A percentile compares a stretch with the other conserved stretches of the same genome.
Conservation (phyloP, 2,888 invertebrate genomes). For the Mylabris sibirica region DNA sequence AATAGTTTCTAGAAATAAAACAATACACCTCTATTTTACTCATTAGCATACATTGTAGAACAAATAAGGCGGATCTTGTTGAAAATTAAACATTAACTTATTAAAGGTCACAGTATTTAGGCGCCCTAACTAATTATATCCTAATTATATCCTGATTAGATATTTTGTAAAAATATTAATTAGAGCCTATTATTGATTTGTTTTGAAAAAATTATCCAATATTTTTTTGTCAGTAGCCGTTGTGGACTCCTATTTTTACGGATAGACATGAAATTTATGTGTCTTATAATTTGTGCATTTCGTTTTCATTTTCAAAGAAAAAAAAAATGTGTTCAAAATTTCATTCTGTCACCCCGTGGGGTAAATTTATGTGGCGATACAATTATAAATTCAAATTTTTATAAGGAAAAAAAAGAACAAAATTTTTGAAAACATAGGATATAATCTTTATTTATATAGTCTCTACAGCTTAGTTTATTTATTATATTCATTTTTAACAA, state of each 20-base stretch:
- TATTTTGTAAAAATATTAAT: background rate
- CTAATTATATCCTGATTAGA: background rate
- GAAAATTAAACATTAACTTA: background rate
- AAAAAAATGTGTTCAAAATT: background rate
- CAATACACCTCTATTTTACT: background rate
- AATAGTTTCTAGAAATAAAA: background rate
- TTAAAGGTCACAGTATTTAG: background rate
- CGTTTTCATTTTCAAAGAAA: background rate
- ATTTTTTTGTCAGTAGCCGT: too few relatives aligned
- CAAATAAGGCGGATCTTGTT: background rate
- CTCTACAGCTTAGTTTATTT: background rate
- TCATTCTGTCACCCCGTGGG: background rate
- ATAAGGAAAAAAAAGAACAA: background rate
- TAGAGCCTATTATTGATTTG: background rate
- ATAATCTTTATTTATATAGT: background rate
- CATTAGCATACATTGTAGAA: background rate
- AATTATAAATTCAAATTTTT: slow-evolving; percentile 12
- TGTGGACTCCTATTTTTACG: background rate
- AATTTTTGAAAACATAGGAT: background rate
- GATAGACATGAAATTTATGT: background rate
- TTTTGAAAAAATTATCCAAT: too few relatives aligned
- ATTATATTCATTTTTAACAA: background rate
- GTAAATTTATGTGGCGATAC: background rate
- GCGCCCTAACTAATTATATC: background rate
- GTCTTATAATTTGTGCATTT: background rate